These are phyloP conservation scores for Zapornia atra DNA, from an alignment of 2,113 vertebrate genomes.

Conservation along the genomic window DNA sequence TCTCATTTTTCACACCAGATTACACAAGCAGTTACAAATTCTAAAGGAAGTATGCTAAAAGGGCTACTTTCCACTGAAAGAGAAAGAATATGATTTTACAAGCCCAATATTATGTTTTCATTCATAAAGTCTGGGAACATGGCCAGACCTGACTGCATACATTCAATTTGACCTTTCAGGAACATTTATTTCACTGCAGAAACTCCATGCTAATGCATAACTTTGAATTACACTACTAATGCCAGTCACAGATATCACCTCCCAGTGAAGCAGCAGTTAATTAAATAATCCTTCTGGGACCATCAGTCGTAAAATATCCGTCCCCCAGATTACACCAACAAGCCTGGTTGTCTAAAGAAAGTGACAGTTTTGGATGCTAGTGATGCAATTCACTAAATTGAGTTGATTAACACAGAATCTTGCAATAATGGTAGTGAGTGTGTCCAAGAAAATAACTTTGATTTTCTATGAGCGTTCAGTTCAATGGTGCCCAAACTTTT, in stretches of 20 bases:
- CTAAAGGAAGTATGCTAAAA: constrained; percentile 14
- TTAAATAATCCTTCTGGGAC: background rate
- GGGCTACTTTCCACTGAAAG: constrained; percentile 2
- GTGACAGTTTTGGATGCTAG: background rate
- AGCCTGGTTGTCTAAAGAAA: background rate
- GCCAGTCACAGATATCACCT: background rate
- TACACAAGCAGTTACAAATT: constrained; percentile 30
- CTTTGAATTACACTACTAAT: background rate
- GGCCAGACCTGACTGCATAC: constrained; percentile 24
- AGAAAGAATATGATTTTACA: constrained; percentile 42
- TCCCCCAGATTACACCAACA: background rate
- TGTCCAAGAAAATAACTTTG: background rate
- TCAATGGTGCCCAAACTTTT: background rate
- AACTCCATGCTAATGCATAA: background rate
- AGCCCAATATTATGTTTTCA: constrained; percentile 41
- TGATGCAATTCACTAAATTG: background rate
- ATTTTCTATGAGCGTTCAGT: background rate
- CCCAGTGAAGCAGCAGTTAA: background rate
- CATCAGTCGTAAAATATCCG: accelerated
- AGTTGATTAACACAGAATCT: background rate
- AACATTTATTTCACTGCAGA: constrained; percentile 26
- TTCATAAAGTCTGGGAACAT: constrained; percentile 28
- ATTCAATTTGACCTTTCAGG: constrained; percentile 39
- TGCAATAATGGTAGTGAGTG: background rate
- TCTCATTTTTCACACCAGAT: constrained; percentile 7